Percentiles rank a stretch among this genome's conserved stretches.
phyloP scores from a whole-genome alignment of 1,140 invertebrate species.

The Probaryconus sp. region DNA sequence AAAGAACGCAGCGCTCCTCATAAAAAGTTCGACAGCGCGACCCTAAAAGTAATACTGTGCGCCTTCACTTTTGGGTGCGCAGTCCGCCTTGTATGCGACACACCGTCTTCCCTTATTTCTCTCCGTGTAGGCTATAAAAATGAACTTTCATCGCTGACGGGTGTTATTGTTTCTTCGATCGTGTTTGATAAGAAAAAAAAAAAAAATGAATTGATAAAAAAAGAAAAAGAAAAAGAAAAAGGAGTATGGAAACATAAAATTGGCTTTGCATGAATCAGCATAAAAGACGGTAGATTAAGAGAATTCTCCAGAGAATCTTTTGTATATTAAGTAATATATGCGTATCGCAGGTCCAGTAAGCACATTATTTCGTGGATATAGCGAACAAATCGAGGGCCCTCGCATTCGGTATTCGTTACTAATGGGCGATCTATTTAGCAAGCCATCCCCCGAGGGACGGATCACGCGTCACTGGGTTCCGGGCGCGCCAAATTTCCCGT shows the following conservation, averaged over 20 bases:
- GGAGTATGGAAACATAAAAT: slow-evolving; percentile 53
- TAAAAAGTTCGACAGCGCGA: too few species aligned
- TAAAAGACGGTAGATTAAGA: slow-evolving; percentile 50
- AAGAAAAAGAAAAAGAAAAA: too few species aligned
- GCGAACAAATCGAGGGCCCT: slow-evolving; percentile 63
- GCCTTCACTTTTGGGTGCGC: too few species aligned
- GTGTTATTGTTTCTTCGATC: too few species aligned
- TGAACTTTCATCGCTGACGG: background rate
- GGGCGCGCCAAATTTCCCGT: slow-evolving; percentile 49
- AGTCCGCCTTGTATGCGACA: too few species aligned
- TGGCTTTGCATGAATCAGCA: slow-evolving; percentile 54
- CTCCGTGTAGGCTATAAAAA: too few species aligned
- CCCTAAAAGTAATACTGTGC: too few species aligned
- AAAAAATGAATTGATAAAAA: too few species aligned
- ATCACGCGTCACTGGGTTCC: slow-evolving; percentile 68
- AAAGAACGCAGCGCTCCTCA: too few species aligned
- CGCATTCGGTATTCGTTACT: slow-evolving; percentile 71
- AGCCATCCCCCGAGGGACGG: slow-evolving; percentile 66
- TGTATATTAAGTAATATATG: slow-evolving; percentile 56
- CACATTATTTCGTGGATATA: slow-evolving; percentile 12
- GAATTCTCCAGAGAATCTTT: slow-evolving; percentile 53
- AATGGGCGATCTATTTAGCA: slow-evolving; percentile 75
- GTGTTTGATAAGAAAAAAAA: too few species aligned
- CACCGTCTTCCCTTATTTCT: too few species aligned
- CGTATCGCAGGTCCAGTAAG: slow-evolving; percentile 52